Conservation (phyloP, 2,888 invertebrate species). For the Agrochola circellaris region DNA sequence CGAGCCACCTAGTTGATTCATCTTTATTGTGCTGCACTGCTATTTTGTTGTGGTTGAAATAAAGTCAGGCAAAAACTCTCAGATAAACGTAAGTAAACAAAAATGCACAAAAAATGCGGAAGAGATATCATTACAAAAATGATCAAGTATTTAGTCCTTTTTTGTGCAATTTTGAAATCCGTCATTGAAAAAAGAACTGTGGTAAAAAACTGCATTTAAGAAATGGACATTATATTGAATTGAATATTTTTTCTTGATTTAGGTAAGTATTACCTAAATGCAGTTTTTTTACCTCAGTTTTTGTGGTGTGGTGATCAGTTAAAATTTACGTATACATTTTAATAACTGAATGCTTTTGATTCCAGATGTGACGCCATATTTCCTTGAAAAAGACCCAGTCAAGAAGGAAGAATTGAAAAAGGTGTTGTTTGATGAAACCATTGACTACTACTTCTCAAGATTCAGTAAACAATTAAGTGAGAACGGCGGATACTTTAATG, state of each 20-base stretch:
- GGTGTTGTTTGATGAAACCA: conserved; percentile 68
- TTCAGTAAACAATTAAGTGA: conserved; percentile 81
- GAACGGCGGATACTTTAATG: conserved; percentile 80
- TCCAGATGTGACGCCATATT: conserved; percentile 15
- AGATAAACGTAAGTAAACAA: too few relatives aligned
- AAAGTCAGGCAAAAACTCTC: background rate
- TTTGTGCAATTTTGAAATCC: background rate
- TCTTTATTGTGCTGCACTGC: too few relatives aligned
- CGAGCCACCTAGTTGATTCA: too few relatives aligned
- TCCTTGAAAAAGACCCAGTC: conserved; percentile 31
- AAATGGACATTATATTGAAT: background rate
- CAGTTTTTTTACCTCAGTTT: background rate
- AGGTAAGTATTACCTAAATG: background rate
- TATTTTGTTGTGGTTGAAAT: background rate
- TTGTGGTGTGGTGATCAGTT: background rate
- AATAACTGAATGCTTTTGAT: background rate
- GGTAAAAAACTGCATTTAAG: background rate
- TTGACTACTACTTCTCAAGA: conserved; percentile 80
- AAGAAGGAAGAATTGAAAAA: conserved; percentile 28
- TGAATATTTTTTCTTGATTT: background rate
- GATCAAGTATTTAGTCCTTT: background rate
- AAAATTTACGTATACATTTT: background rate
- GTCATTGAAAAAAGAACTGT: background rate
- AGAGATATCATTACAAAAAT: background rate
- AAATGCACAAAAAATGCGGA: background rate